Base-by-base conservation (phyloP, 2,113 vertebrate genomes). In the Uria aalge region DNA sequence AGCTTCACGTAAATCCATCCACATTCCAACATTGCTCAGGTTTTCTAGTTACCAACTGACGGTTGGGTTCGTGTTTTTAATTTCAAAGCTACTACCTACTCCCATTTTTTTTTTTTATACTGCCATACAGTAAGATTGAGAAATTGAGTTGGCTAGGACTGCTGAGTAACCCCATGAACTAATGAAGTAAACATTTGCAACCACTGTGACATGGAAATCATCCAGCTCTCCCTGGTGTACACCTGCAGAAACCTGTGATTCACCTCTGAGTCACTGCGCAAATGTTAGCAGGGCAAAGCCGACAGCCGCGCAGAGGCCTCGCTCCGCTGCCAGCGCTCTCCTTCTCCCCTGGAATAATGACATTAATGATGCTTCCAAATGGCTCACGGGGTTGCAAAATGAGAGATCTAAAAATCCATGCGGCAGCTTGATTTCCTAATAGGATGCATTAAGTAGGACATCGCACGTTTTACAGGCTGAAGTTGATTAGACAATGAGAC, bases 231-330 rank as follows among this genome's bases (percentile, higher is more conserved):
- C 96, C 60, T 63, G 97, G 97, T 79, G 89, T 97, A 98, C 98
- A 98, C 98, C 98, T 99, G 98, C 98, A 98, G 98, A 98, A 98
- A 96, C 95, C 88, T 86, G 97, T 98, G 98, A 99, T 96, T 98
- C 98, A 98, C 96, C 97, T 97, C 98, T 98, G 98, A 98, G 97
- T 98, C 98, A 98, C 97, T 98, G 85, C 26, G 94, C 97, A 98
- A 98, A 98, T 90, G 87, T 98, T 96, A 96, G 96, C 97, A 85
- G 90, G 94, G 96, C 96, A 97, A 97, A 97, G 97, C 97, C 96
- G 97, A 93, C 85, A 94, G 55, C 94, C 82, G 9, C 57, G 89
- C 55, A 77, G 93, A 97, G 95, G 95, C 96, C 96, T 93, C 69
- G 53, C 94, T 97, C 90, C 91, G 93, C 94, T 98, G 97, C 97